Base-by-base conservation (phyloP, 2,113 vertebrate species). In the Centrocercus urophasianus region DNA sequence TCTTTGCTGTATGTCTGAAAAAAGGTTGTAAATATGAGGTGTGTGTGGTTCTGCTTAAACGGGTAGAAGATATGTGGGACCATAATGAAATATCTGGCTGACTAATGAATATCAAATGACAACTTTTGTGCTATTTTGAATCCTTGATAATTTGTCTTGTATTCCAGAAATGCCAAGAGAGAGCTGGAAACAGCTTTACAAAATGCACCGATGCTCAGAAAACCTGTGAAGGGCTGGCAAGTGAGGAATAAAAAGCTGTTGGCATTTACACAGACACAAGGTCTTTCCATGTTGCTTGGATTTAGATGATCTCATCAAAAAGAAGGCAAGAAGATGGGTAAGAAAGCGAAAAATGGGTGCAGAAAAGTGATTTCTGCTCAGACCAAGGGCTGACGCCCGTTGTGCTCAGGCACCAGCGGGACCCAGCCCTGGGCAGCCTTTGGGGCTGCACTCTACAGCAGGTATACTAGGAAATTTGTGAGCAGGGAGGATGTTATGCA, bases 161-260 rank as follows among this genome's bases (percentile, higher is more conserved):
- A 43, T 63, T 83, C 80, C 61, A 45, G 64, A 90, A 66, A 66
- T 72, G 76, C 42, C 75, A 84, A 60, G n/a, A 83, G 75, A 69
- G 92, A 73, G 76, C 66, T 96, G 94, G 75, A 72, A 91, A 30
- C 13, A 43, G 38, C 57, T 89, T 52, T 4, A 1, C 36, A 32
- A 57, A 92, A 81, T 60, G 67, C 93, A 73, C 21, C 64, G 89
- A 36, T 70, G 85, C 77, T 82, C 85, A 75, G 67, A 76, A 94
- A 25, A 38, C 50, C 85, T n/a, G 32, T 82, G 86, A 93, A 72
- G 45, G 73, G 80, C 69, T 96, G 93, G 54, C 83, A 90, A 83
- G 64, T 1, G 67, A 25, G 70, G 50, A 25, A 52, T 47, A 54
- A 87, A 75, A 42, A 60, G 57, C 52, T 67, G 27, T 28, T 92